Evolutionary conservation across 1,140 invertebrate genomes (phyloP).

Genomic region (Calycopis cecrops): DNA sequence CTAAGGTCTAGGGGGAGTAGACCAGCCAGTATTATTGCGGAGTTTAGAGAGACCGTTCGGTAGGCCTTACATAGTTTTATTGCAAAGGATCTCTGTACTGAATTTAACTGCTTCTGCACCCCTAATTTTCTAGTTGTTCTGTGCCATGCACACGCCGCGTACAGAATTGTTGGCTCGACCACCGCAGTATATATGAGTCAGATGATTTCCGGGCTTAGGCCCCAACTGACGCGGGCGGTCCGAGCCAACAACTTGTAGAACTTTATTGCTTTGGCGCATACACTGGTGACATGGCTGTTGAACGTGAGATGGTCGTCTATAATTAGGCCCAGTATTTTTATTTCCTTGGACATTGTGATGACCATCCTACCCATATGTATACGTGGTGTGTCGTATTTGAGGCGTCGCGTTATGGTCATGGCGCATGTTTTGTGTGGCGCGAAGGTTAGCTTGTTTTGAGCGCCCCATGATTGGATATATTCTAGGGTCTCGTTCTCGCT

Average conservation of each 20-base stretch:
- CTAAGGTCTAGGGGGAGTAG: neutral
- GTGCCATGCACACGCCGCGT: neutral
- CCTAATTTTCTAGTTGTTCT: neutral
- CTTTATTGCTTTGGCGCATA: neutral
- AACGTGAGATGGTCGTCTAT: neutral
- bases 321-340: neutral
- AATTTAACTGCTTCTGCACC: neutral
- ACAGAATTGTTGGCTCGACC: neutral
- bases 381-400: conserved; percentile 1
- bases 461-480: conserved; percentile 10
- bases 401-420: conserved; percentile 9
- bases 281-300: neutral
- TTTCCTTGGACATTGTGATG: neutral
- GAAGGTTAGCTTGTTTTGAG: conserved; percentile 14
- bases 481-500: neutral
- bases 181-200: neutral
- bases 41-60: neutral
- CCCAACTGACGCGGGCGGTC: neutral
- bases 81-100: neutral
- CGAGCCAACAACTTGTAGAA: neutral
- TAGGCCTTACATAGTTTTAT: neutral
- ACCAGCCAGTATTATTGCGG: neutral
- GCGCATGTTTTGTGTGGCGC: conserved; percentile 15
- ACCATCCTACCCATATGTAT: neutral
- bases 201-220: neutral